Evolutionary conservation across 2,888 invertebrate genomes (phyloP), one percentile per base, ranked within the genome.

Genomic region (Machimus rusticus): DNA sequence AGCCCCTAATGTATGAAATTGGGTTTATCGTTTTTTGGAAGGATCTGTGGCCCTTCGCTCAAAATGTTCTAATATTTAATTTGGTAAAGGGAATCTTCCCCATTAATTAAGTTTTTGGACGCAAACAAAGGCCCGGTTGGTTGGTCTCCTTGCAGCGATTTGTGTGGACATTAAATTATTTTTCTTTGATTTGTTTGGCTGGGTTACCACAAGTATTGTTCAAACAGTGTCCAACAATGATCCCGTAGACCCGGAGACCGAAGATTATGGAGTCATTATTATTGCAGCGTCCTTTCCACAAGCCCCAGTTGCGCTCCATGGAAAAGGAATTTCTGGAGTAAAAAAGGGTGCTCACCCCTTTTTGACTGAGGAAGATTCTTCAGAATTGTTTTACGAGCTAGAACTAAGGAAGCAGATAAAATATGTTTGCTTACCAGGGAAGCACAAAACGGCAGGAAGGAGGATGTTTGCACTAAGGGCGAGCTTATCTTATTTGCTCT

Each of bases 151-250:
- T 74, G 28, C 74, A 51, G 37, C 43, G 85, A 74, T 74, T 85
- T 85, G 85, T 85, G 85, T 74, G 74, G 74, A 85, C 74, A 85
- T 85, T 85, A 74, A 74, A 85, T 74, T 43, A 74, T 74, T 85
- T 85, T 85, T 85, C 85, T 74, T 74, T 85, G 85, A 74, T 85
- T 85, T 85, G 46, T 85, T 85, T 85, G 85, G 39, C 37, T 19
- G 16, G 46, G 74, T 34, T 23, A 74, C 85, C 85, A 74, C 85
- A 85, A 85, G 74, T 51, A 74, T 85, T 85, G 57, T 74, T 46
- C 51, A 85, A 85, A 85, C 85, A 85, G 74, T 74, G 74, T 74
- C 34, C 51, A 85, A 85, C 85, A 85, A 85, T 85, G 85, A 74
- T 85, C 16, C 85, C 43, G 31, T 16, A 28, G 74, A 85, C 74